These are phyloP conservation scores for Dendrocincla tyrannina DNA, from an alignment of 2,797 vertebrate genomes.

Conservation along the genomic window DNA sequence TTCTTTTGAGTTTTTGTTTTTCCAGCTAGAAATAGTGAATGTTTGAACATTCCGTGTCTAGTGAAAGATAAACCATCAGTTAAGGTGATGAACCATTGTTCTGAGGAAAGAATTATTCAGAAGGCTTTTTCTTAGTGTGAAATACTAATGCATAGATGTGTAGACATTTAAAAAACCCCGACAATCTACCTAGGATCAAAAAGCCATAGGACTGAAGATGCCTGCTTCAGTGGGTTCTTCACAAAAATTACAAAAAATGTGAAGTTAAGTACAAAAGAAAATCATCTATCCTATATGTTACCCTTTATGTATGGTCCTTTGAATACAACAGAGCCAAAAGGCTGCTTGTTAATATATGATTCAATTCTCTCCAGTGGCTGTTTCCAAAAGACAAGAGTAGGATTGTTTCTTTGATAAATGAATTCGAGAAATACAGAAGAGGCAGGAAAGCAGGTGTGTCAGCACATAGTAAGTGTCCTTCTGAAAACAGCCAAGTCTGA, in stretches of 20 bases:
- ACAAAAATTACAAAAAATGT: background rate
- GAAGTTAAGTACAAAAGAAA: background rate
- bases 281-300: fast-evolving
- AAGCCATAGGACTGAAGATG: background rate
- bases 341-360: background rate
- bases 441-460: background rate
- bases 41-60: background rate
- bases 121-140: background rate
- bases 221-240: background rate
- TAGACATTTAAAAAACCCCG: background rate
- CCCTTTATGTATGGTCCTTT: background rate
- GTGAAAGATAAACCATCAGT: background rate
- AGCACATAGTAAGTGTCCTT: background rate
- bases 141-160: background rate
- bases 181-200: background rate
- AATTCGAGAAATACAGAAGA: background rate
- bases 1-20: background rate
- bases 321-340: background rate
- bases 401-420: background rate
- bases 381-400: background rate
- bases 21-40: background rate
- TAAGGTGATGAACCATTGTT: background rate
- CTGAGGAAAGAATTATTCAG: background rate
- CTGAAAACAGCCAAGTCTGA: background rate
- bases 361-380: background rate